Evolutionary conservation across 2,888 invertebrate genomes (phyloP).

Genomic region (Scaptomyza tumidula): DNA sequence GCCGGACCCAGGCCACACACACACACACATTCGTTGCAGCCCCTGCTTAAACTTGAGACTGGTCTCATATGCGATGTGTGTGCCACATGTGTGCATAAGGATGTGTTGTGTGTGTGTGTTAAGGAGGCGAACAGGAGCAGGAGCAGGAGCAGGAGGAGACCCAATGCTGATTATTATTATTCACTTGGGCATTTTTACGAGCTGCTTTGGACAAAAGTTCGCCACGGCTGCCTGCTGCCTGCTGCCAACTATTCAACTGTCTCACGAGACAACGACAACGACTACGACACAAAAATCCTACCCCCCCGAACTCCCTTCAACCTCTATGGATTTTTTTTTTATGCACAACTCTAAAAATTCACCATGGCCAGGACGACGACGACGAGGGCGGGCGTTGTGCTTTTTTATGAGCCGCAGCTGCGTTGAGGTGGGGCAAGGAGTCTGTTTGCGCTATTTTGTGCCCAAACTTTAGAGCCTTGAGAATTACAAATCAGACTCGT

Average conservation of each 20-base stretch:
- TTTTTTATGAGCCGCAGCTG: conserved; percentile 74
- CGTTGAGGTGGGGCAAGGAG: conserved; percentile 11
- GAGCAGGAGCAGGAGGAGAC: conserved; percentile 3
- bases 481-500: conserved; percentile 79
- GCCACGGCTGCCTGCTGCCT: conserved; percentile 53
- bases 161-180: conserved; percentile 81
- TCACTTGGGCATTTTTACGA: conserved; percentile 83
- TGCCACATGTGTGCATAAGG: conserved; percentile 34
- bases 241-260: conserved; percentile 60
- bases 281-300: conserved; percentile 2
- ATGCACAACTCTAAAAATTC: conserved; percentile 72
- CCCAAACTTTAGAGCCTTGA: conserved; percentile 73
- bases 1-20: conserved; percentile 7
- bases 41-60: not conserved
- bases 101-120: not conserved
- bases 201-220: conserved; percentile 76
- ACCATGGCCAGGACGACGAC: conserved; percentile 10
- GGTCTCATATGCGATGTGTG: conserved; percentile 22
- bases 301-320: not conserved
- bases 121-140: not conserved
- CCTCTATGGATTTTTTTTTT: conserved; percentile 21
- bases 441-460: conserved; percentile 19
- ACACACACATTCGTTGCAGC: not conserved
- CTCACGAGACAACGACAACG: conserved; percentile 47
- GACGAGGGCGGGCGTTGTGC: conserved; percentile 32